A percentile compares a stretch with the other conserved stretches of the same genome.
Evolutionary conservation across 2,113 vertebrate species (phyloP).

Genomic region (Morone saxatilis): DNA sequence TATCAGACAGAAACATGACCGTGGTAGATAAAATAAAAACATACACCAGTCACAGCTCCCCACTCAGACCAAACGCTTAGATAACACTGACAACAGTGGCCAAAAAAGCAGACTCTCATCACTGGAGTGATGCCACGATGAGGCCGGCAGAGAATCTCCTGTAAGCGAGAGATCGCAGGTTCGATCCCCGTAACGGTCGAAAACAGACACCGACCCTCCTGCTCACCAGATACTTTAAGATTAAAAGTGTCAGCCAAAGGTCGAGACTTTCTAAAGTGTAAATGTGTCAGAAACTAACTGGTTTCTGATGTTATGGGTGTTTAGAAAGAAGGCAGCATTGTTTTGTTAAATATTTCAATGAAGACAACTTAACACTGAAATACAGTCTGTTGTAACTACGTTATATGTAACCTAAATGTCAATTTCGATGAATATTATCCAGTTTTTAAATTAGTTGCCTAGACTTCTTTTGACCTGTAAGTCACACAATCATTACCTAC

Average conservation of each 20-base stretch:
- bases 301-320: background rate
- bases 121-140: slow-evolving; percentile 18
- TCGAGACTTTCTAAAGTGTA: background rate
- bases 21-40: slow-evolving; percentile 31
- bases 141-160: slow-evolving; percentile 1
- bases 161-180: background rate
- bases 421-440: background rate
- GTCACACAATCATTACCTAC: no score
- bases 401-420: no score
- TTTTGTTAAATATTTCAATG: no score
- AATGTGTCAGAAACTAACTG: background rate
- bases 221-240: background rate
- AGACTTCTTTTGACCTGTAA: no score
- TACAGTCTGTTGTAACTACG: no score
- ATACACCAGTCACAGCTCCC: background rate
- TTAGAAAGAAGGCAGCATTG: no score
- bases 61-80: slow-evolving; percentile 21
- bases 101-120: background rate
- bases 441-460: background rate
- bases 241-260: background rate
- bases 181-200: slow-evolving; percentile 10
- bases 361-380: no score
- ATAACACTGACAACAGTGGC: background rate
- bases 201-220: background rate
- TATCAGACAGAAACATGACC: slow-evolving; percentile 45